These are phyloP conservation scores for Stegodyphus mimosarum DNA, from an alignment of 1,140 invertebrate species.

Conservation along the genomic window DNA sequence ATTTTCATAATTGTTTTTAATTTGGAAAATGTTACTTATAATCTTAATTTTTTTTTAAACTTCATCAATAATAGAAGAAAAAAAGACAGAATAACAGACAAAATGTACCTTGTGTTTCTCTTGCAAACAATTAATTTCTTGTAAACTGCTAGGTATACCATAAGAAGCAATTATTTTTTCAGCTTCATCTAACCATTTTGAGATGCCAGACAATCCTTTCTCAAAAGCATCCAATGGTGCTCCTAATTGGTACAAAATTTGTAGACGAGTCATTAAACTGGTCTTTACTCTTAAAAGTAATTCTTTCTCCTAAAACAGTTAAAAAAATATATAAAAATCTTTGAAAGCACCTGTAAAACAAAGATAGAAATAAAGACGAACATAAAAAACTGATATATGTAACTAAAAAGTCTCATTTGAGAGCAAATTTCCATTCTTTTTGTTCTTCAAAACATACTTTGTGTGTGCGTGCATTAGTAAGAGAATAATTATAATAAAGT, in stretches of 20 bases:
- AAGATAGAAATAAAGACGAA: no score
- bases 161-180: constrained; percentile 77
- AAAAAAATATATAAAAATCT: not conserved
- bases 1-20: no score
- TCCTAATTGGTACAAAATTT: constrained; percentile 83
- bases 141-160: constrained; percentile 77
- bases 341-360: not conserved
- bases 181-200: constrained; percentile 85
- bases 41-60: no score
- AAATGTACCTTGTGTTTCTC: constrained; percentile 79
- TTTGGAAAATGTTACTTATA: no score
- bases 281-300: constrained; percentile 83
- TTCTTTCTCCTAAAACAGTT: constrained; percentile 72
- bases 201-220: constrained; percentile 85
- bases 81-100: not conserved
- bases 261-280: constrained; percentile 81
- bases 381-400: no score
- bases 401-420: no score
- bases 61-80: no score
- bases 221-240: constrained; percentile 92
- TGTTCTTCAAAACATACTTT: no score
- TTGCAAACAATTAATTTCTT: constrained; percentile 79
- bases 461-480: no score
- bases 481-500: no score
- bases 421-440: no score